These are phyloP conservation scores for Campylomormyrus numenius DNA, from an alignment of 2,113 vertebrate species.

Conservation along the genomic window DNA sequence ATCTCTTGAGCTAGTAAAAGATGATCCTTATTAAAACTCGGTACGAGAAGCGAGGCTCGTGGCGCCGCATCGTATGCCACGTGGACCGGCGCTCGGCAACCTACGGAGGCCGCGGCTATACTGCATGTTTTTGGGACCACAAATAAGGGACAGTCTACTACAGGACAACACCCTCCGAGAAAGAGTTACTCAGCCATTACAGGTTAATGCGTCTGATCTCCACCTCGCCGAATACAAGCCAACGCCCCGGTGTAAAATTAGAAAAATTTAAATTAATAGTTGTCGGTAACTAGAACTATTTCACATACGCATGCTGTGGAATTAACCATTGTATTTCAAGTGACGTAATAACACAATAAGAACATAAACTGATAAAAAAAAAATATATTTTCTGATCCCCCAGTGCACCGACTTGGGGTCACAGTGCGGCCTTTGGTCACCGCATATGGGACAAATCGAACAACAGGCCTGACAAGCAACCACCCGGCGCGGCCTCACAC, in stretches of 20 bases:
- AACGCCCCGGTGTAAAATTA: not conserved
- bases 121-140: not conserved
- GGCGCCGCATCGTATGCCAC: constrained; percentile 9
- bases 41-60: not conserved
- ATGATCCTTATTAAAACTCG: not conserved
- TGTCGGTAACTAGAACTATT: not conserved
- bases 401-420: not conserved
- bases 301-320: not conserved
- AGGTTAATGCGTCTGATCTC: not conserved
- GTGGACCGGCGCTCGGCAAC: not conserved
- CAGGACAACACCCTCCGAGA: not conserved
- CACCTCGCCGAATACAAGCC: not conserved
- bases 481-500: not conserved
- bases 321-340: not conserved
- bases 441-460: not conserved
- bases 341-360: not conserved
- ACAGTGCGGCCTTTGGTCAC: not conserved
- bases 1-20: constrained; percentile 65
- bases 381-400: not conserved
- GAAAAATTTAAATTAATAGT: not conserved
- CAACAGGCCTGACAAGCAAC: not conserved
- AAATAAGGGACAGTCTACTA: not conserved
- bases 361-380: not conserved
- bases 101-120: not conserved
- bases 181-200: not conserved